Base-by-base conservation (phyloP, 1,140 invertebrate genomes). In the Oncopodura yosiiana region DNA sequence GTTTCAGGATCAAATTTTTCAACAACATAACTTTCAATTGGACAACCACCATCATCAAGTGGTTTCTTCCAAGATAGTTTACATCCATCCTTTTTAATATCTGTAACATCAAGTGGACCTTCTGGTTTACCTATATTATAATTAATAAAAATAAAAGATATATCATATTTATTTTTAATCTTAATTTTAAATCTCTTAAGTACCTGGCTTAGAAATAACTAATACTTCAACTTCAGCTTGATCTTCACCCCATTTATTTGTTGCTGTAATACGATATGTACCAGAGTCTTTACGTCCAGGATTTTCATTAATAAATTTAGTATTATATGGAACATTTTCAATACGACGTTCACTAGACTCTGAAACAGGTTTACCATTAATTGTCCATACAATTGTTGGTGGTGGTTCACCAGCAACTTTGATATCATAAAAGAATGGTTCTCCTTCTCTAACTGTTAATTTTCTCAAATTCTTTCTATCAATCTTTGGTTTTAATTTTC, bases 61-160 rank as follows among this genome's bases (percentile, higher is more conserved):
- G 94, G 93, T 71, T 88, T 84, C 69, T 95, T 94, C 95, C 95
- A 99, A 68, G 91, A 90, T 2, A 99, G 77, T 50, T 86, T 95
- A 71, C 90, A 94, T 30, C 87, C 88, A 62, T 97, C 91, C 63
- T 94, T 94, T 75, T 88, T 79, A 39, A 98, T 80, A 67, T 96
- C 91, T 2, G 86, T 84, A n/a, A 97, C 89, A 69, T 94, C 90
- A 2, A 97, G 70, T 8, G 94, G 94, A 38, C 93, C 94, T 75
- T 94, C 88, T 0, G 94, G 94, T 67, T 86, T 84, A 21, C 82
- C 80, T 91, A 69, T 14, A 67, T n/a, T n/a, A n/a, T n/a, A n/a
- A n/a, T n/a, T n/a, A n/a, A n/a, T n/a, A 67, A 63, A 56, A 52
- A 52, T 52, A 64, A 53, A 34, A 50, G 23, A 34, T 21, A 49